Percentiles rank a stretch among this genome's conserved stretches.
Evolutionary conservation across 2,888 invertebrate genomes (phyloP).

Genomic region (Cataglyphis cursor): DNA sequence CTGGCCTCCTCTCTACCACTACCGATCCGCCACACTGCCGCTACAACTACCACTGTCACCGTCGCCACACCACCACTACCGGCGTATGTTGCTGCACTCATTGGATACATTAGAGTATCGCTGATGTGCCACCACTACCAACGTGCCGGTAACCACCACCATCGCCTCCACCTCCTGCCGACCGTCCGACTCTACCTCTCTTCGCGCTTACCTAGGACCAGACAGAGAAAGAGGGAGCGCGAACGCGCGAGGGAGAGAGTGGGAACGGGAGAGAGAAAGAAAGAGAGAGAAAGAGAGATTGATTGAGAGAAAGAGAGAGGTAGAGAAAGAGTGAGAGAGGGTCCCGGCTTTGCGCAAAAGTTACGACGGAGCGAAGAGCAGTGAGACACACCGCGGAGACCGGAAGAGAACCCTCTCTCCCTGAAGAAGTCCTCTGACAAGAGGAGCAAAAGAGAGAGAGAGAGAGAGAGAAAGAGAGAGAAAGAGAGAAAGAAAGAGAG

Average conservation of each 20-base stretch:
- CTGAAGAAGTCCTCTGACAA: conserved; percentile 76
- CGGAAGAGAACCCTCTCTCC: conserved; percentile 83
- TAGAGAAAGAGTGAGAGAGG: conserved; percentile 75
- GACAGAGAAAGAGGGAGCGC: conserved; percentile 61
- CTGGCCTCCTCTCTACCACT: conserved; percentile 71
- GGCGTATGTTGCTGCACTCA: conserved; percentile 42
- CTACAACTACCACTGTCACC: conserved; percentile 56
- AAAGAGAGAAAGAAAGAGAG: conserved; percentile 48
- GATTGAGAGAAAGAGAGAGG: conserved; percentile 63
- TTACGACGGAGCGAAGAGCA: conserved; percentile 81
- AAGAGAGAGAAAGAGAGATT: conserved; percentile 41
- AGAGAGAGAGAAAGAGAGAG: conserved; percentile 50
- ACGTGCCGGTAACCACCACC: conserved; percentile 58
- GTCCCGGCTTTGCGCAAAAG: conserved; percentile 84
- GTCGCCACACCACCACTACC: conserved; percentile 47
- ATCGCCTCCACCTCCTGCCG: conserved; percentile 68
- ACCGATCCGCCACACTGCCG: conserved; percentile 49
- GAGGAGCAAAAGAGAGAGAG: conserved; percentile 63
- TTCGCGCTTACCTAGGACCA: conserved; percentile 78
- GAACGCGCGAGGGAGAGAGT: conserved; percentile 65
- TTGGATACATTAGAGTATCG: conserved; percentile 55
- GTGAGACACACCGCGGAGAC: conserved; percentile 83
- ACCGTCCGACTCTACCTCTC: conserved; percentile 73
- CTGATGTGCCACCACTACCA: conserved; percentile 66
- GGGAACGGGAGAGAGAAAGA: conserved; percentile 61